These are phyloP conservation scores for Actenoides hombroni DNA, from an alignment of 2,113 vertebrate genomes.

Conservation along the genomic window DNA sequence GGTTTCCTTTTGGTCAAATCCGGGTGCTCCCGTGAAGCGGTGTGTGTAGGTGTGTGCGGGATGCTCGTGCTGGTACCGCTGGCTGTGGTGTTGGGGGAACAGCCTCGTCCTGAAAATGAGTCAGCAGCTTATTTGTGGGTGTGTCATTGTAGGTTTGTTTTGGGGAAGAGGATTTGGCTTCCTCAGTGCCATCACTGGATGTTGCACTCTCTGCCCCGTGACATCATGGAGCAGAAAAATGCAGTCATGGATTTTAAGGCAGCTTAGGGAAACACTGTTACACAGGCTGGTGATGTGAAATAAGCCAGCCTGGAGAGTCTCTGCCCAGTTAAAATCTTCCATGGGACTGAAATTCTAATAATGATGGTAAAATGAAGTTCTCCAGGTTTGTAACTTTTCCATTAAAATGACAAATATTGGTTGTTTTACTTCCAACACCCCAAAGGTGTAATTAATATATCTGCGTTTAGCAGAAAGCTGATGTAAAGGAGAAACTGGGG, in stretches of 20 bases:
- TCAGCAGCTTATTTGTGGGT: rapidly evolving
- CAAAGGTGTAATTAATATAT: background rate
- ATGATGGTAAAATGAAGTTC: constrained; percentile 39
- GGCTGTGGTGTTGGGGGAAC: rapidly evolving
- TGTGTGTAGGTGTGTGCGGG: rapidly evolving
- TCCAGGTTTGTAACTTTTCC: background rate
- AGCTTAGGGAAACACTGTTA: background rate
- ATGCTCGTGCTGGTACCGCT: background rate
- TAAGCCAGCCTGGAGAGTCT: constrained; percentile 4
- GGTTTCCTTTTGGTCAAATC: rapidly evolving
- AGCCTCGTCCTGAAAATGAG: rapidly evolving
- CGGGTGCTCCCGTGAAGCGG: background rate
- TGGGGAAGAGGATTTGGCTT: background rate
- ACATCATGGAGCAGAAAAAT: background rate
- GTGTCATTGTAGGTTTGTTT: background rate
- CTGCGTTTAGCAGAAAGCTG: background rate
- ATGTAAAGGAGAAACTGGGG: background rate
- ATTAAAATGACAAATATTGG: background rate
- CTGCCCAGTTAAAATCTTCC: constrained; percentile 15
- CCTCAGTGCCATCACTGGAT: background rate
- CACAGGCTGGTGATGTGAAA: background rate
- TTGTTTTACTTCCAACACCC: background rate
- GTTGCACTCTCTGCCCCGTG: background rate
- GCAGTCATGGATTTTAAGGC: constrained; percentile 35
- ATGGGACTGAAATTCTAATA: constrained; percentile 16